Evolutionary conservation across 1,140 invertebrate genomes (phyloP).

Genomic region (Macrobrachium rosenbergii): DNA sequence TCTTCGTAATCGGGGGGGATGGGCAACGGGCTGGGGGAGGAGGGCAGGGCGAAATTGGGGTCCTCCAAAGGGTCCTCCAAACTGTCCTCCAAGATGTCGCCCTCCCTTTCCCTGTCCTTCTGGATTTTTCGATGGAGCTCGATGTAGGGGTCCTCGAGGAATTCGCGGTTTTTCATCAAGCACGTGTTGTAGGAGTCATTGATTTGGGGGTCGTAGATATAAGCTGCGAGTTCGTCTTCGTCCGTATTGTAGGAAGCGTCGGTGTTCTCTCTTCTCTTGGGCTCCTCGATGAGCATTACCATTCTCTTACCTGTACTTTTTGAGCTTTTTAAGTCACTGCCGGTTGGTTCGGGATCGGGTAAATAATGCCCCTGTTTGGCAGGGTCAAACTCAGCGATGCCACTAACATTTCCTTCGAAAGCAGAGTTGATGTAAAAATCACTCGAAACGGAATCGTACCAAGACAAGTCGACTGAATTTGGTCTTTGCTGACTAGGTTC

Average conservation of each 20-base stretch:
- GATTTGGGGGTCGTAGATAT: slow-evolving; percentile 15
- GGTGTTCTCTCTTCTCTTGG: background rate
- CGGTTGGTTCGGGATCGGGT: background rate
- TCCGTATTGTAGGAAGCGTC: background rate
- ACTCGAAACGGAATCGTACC: slow-evolving; percentile 35
- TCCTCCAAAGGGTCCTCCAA: too few species aligned
- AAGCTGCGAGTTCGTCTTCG: background rate
- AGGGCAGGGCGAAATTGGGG: too few species aligned
- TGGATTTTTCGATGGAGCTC: background rate
- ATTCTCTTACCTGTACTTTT: background rate
- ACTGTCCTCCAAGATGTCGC: too few species aligned
- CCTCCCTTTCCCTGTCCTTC: too few species aligned
- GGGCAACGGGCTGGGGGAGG: too few species aligned
- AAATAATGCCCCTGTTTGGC: background rate
- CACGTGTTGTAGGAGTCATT: slow-evolving; percentile 33
- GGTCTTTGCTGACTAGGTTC: background rate
- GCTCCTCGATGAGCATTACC: background rate
- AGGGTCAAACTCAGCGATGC: slow-evolving; percentile 34
- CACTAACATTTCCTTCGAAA: background rate
- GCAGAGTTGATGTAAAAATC: slow-evolving; percentile 45
- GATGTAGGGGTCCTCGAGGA: background rate
- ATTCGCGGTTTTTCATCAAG: background rate
- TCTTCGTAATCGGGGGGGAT: too few species aligned
- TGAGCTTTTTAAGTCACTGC: background rate
- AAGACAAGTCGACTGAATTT: slow-evolving; percentile 28